Conservation (phyloP, 2,113 vertebrate genomes). For the Stigmatopora nigra region DNA sequence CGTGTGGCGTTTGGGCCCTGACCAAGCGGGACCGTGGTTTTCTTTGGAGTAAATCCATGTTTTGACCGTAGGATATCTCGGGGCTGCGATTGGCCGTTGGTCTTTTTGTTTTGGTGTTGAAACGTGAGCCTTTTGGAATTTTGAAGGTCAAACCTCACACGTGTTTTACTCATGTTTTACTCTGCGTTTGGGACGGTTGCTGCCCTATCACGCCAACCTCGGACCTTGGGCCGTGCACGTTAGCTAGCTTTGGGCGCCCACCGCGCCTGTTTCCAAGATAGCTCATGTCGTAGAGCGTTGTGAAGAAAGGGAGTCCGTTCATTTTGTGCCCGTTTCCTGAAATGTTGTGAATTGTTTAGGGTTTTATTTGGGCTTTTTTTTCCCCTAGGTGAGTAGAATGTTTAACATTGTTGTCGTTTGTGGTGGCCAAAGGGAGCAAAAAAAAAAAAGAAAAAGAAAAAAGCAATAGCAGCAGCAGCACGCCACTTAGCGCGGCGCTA, state of each 20-base stretch:
- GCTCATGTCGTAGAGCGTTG: background rate
- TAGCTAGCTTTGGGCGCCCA: background rate
- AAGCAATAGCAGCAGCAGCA: conserved; percentile 52
- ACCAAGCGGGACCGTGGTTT: no score
- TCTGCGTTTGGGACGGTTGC: background rate
- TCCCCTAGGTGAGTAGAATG: conserved; percentile 17
- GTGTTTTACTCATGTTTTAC: background rate
- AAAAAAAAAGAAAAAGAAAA: no score
- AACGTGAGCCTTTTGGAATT: no score
- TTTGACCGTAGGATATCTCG: no score
- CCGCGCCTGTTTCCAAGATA: background rate
- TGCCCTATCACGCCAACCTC: background rate
- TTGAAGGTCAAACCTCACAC: no score
- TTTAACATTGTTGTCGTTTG: conserved; percentile 12
- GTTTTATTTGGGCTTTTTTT: background rate
- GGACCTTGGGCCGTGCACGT: background rate
- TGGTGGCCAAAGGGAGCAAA: background rate
- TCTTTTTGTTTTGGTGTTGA: no score
- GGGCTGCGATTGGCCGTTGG: no score
- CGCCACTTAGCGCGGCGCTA: background rate
- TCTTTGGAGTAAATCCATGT: no score
- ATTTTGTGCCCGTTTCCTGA: conserved; percentile 34
- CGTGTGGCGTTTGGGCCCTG: no score
- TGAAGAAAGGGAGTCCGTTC: background rate
- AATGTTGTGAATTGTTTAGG: conserved; percentile 4